A percentile compares a stretch with the other conserved stretches of the same genome.
Conservation (phyloP, 2,113 vertebrate species). For the Rhinogobius similis region DNA sequence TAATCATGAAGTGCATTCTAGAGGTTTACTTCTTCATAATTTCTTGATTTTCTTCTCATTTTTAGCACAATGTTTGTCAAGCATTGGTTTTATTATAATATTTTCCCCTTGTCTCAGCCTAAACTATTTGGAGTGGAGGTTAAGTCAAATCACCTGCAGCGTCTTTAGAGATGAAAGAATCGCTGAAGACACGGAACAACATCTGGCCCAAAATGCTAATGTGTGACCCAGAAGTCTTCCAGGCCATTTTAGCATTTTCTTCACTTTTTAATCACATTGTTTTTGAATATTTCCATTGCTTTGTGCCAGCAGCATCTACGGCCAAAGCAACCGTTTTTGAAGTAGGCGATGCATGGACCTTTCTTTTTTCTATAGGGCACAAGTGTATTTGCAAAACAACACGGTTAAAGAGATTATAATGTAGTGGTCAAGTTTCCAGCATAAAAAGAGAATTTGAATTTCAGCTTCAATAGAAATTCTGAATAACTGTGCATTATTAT, state of each 20-base stretch:
- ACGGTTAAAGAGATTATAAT: background rate
- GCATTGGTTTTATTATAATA: background rate
- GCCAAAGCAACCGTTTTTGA: background rate
- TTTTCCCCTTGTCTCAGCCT: background rate
- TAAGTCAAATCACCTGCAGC: slow-evolving; percentile 9
- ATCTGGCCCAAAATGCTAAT: slow-evolving; percentile 7
- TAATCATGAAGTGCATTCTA: too few relatives aligned
- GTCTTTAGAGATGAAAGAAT: slow-evolving; percentile 6
- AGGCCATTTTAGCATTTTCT: background rate
- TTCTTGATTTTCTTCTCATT: background rate
- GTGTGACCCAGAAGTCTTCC: background rate
- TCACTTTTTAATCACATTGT: background rate
- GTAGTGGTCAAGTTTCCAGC: background rate
- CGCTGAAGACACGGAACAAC: background rate
- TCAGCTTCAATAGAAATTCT: background rate
- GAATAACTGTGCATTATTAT: background rate
- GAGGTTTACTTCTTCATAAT: background rate
- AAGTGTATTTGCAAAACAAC: background rate
- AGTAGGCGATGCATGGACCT: background rate
- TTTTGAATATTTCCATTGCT: background rate
- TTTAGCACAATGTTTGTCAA: background rate
- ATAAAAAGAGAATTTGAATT: background rate
- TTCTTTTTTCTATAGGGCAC: background rate
- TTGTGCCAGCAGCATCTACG: background rate
- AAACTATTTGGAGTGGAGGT: slow-evolving; percentile 7